Conservation (phyloP, 2,888 invertebrate species). For the Eretmocerus hayati region DNA sequence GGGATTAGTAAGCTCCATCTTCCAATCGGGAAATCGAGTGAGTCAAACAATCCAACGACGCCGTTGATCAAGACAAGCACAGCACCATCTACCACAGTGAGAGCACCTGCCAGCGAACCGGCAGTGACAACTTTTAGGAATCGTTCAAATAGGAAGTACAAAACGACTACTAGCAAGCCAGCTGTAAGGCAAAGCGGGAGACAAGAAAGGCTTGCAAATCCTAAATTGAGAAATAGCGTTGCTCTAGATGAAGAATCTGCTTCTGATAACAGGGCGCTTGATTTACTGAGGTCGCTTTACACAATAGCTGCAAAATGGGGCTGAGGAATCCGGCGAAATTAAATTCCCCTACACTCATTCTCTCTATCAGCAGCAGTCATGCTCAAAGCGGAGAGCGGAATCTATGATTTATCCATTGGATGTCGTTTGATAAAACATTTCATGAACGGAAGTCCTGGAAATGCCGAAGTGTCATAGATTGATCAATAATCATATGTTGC, state of each 20-base stretch:
- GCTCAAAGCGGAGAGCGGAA: no score
- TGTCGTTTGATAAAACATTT: no score
- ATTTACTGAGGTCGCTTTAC: slow-evolving; percentile 75
- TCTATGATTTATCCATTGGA: no score
- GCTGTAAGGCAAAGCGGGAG: slow-evolving; percentile 35
- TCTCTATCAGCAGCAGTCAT: no score
- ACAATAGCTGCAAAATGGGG: slow-evolving; percentile 80
- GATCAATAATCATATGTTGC: no score
- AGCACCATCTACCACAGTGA: slow-evolving; percentile 26
- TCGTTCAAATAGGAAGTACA: slow-evolving; percentile 36
- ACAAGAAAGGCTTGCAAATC: slow-evolving; percentile 35
- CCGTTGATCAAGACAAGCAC: slow-evolving; percentile 26
- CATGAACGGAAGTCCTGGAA: no score
- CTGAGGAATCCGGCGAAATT: no score
- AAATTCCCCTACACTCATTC: no score
- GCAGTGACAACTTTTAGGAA: slow-evolving; percentile 36
- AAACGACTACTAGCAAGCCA: slow-evolving; percentile 37
- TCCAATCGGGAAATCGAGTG: slow-evolving; percentile 28
- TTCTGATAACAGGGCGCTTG: slow-evolving; percentile 72
- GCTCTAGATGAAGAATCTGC: slow-evolving; percentile 43
- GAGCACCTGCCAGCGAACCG: slow-evolving; percentile 30
- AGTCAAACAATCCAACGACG: slow-evolving; percentile 17
- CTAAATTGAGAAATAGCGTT: slow-evolving; percentile 39
- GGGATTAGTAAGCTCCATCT: slow-evolving; percentile 35
- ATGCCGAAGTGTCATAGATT: no score